Evolutionary conservation across 2,113 vertebrate genomes (phyloP).

Genomic region (Dromiciops gliroides): DNA sequence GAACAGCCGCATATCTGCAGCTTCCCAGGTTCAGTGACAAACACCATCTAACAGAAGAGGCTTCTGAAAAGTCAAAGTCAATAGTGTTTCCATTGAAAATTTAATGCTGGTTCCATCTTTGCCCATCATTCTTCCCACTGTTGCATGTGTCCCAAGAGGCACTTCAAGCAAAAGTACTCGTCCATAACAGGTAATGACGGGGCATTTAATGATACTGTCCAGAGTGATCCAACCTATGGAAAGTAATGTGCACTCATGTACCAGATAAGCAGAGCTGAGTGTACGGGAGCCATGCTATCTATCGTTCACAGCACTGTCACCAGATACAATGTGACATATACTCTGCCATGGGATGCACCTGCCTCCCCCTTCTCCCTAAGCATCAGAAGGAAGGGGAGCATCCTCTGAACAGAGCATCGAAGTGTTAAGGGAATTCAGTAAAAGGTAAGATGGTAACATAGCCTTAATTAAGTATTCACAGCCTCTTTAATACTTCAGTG

Average conservation of each 20-base stretch:
- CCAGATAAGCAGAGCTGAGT: slow-evolving; percentile 95
- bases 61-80: slow-evolving; percentile 97
- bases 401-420: slow-evolving; percentile 81
- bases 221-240: slow-evolving; percentile 94
- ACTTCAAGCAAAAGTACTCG: slow-evolving; percentile 91
- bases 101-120: slow-evolving; percentile 95
- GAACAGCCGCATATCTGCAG: slow-evolving; percentile 88
- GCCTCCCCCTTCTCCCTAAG: slow-evolving; percentile 83
- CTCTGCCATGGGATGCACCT: slow-evolving; percentile 84
- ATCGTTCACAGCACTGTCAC: slow-evolving; percentile 93
- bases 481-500: slow-evolving; percentile 86
- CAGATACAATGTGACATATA: slow-evolving; percentile 95
- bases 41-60: slow-evolving; percentile 95
- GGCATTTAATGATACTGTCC: slow-evolving; percentile 99
- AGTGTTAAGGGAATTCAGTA: slow-evolving; percentile 81
- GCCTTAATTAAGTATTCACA: slow-evolving; percentile 87
- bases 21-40: slow-evolving; percentile 95
- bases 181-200: slow-evolving; percentile 99
- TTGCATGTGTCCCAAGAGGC: slow-evolving; percentile 89
- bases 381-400: slow-evolving; percentile 77
- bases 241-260: slow-evolving; percentile 94
- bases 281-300: slow-evolving; percentile 82
- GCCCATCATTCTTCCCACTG: slow-evolving; percentile 89
- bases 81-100: slow-evolving; percentile 95
- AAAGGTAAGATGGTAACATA: slow-evolving; percentile 81